A percentile compares a stretch with the other conserved stretches of the same genome.
Evolutionary conservation across 2,113 vertebrate genomes (phyloP).

Genomic region (Bubalus kerabau): DNA sequence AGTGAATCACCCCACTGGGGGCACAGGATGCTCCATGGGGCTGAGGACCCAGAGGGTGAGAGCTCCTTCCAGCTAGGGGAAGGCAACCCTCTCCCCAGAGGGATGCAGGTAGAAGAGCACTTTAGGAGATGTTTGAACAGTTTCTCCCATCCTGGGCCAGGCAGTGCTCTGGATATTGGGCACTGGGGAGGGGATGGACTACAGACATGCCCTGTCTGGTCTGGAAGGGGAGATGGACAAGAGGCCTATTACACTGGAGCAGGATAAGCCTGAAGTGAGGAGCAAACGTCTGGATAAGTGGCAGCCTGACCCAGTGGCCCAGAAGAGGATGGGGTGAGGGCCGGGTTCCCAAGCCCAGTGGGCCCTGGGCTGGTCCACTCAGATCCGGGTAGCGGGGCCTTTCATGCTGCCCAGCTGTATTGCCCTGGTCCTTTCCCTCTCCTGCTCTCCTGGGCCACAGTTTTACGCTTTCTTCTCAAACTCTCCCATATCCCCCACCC

Average conservation of each 20-base stretch:
- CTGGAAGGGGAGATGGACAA: background rate
- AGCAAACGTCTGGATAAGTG: background rate
- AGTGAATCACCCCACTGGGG: background rate
- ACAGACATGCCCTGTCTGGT: accelerated
- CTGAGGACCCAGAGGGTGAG: background rate
- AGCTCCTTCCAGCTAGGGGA: background rate
- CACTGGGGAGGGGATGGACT: background rate
- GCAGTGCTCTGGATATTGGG: background rate
- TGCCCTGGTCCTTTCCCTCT: background rate
- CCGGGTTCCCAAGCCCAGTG: accelerated
- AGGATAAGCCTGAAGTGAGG: background rate
- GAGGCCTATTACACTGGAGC: accelerated
- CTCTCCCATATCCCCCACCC: background rate
- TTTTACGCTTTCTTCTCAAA: background rate
- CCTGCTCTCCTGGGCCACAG: too few relatives aligned
- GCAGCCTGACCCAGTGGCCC: background rate
- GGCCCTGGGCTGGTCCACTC: background rate
- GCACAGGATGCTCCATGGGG: background rate
- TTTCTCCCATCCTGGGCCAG: background rate
- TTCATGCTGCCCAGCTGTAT: background rate
- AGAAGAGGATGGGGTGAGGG: background rate
- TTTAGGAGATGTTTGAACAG: background rate
- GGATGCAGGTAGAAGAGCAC: background rate
- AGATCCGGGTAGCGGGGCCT: accelerated
- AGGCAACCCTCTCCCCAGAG: background rate